A percentile compares a stretch with the other conserved stretches of the same genome.
phyloP scores from a whole-genome alignment of 2,113 vertebrate genomes.

The Paralichthys olivaceus region DNA sequence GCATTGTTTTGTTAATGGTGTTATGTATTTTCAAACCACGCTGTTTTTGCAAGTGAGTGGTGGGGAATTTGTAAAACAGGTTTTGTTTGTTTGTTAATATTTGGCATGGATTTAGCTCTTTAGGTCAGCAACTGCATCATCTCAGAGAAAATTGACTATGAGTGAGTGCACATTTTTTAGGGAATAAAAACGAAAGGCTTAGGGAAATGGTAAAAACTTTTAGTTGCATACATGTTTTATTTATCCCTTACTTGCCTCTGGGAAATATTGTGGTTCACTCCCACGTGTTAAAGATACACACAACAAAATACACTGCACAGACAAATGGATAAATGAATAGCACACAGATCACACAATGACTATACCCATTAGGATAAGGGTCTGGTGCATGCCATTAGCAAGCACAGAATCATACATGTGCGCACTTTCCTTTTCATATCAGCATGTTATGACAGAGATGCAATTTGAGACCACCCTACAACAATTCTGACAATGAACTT shows the following conservation, averaged over 20 bases:
- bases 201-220: not conserved
- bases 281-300: slow-evolving; percentile 21
- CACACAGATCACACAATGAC: slow-evolving; percentile 18
- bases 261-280: not conserved
- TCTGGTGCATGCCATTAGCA: too few species aligned
- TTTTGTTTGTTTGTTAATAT: too few species aligned
- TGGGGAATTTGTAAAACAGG: too few species aligned
- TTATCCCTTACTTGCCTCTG: slow-evolving; percentile 29
- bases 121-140: slow-evolving; percentile 34
- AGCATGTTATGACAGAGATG: too few species aligned
- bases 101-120: too few species aligned
- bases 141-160: slow-evolving; percentile 41
- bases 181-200: slow-evolving; percentile 6
- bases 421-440: too few species aligned
- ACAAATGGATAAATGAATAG: slow-evolving; percentile 28
- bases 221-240: slow-evolving; percentile 30
- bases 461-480: not conserved
- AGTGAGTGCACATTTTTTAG: slow-evolving; percentile 45
- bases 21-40: too few species aligned
- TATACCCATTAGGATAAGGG: not conserved
- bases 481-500: not conserved
- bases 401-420: too few species aligned
- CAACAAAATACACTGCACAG: not conserved
- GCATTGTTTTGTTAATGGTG: too few species aligned
- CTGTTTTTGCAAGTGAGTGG: too few species aligned